Percentiles rank a stretch among this genome's conserved stretches.
Conservation (phyloP, 1,140 invertebrate genomes). For the Brachionus plicatilis region DNA sequence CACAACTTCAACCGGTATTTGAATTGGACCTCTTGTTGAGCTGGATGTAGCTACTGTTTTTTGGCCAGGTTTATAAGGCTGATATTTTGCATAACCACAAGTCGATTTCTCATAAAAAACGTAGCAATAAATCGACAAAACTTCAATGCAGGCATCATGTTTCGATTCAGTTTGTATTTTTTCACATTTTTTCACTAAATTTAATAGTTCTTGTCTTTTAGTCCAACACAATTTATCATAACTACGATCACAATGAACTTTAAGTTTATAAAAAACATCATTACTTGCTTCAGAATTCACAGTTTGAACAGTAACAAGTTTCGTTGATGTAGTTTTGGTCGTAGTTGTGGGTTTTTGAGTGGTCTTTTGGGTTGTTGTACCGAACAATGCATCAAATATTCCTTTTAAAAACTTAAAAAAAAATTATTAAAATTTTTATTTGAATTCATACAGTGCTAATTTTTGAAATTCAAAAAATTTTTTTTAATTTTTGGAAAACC, state of each 20-base stretch:
- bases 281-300: not conserved
- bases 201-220: not conserved
- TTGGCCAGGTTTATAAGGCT: not conserved
- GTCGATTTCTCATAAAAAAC: not conserved
- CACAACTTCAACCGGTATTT: not conserved
- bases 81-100: not conserved
- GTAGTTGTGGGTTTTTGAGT: not conserved
- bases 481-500: no score
- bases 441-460: no score
- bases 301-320: not conserved
- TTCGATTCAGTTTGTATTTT: not conserved
- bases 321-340: not conserved
- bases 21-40: not conserved
- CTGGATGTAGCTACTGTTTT: not conserved
- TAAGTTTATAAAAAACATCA: constrained; percentile 28
- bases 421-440: not conserved
- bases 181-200: not conserved
- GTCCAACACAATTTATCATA: constrained; percentile 1
- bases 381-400: not conserved
- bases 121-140: constrained; percentile 33
- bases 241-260: not conserved
- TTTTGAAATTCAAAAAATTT: no score
- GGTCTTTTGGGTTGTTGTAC: not conserved
- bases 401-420: not conserved
- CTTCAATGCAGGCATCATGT: not conserved